Percentiles rank a stretch among this genome's conserved stretches.
Evolutionary conservation across 2,888 invertebrate species (phyloP).

Genomic region (Aproaerema taeniolella): DNA sequence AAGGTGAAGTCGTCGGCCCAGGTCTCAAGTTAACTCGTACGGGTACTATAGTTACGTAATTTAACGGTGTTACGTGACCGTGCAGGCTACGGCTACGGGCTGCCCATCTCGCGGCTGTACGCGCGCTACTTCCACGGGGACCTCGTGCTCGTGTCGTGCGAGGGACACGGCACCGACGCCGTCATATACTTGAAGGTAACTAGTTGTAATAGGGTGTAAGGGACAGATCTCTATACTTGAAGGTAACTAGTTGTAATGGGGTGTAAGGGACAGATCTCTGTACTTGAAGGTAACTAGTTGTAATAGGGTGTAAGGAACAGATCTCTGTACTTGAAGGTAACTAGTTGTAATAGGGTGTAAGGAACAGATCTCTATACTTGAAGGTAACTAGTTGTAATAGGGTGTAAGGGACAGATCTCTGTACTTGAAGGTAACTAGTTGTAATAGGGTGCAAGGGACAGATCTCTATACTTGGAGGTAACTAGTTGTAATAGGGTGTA

Average conservation of each 20-base stretch:
- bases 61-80: too few relatives aligned
- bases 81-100: constrained; percentile 97
- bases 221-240: background rate
- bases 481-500: too few relatives aligned
- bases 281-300: background rate
- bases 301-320: background rate
- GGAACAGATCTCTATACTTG: too few relatives aligned
- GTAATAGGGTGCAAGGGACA: too few relatives aligned
- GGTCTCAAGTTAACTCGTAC: too few relatives aligned
- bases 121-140: constrained; percentile 99
- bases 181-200: constrained; percentile 96
- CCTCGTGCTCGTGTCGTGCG: constrained; percentile 93
- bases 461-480: too few relatives aligned
- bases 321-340: background rate
- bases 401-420: too few relatives aligned
- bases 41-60: too few relatives aligned
- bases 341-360: background rate
- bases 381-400: too few relatives aligned
- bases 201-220: too few relatives aligned
- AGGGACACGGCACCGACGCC: constrained; percentile 98
- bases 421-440: too few relatives aligned
- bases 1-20: too few relatives aligned
- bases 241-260: background rate
- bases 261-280: background rate
- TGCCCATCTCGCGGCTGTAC: constrained; percentile 97